These are phyloP conservation scores for Crocodylus rhombifer DNA, from an alignment of 2,797 vertebrate species.

Conservation along the genomic window DNA sequence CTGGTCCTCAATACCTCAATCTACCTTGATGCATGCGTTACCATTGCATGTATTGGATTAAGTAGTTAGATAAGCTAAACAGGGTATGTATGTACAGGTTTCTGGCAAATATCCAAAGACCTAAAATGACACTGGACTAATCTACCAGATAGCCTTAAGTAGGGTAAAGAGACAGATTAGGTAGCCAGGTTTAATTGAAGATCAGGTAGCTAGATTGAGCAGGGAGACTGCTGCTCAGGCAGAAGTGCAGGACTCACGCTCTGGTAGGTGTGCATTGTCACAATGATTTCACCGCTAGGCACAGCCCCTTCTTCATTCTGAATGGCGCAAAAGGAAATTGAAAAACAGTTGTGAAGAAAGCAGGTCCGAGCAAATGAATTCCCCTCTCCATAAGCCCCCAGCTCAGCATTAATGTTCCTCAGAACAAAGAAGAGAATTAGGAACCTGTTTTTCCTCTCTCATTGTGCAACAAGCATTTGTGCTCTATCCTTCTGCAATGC, in stretches of 20 bases:
- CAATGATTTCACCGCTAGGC: conserved; percentile 67
- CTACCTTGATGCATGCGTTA: too few species aligned
- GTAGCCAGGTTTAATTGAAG: neutral
- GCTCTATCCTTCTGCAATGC: neutral
- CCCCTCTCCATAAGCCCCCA: neutral
- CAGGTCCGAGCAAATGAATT: neutral
- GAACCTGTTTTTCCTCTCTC: neutral
- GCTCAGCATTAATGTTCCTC: neutral
- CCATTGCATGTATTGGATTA: too few species aligned
- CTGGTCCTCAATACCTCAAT: too few species aligned
- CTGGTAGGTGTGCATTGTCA: conserved; percentile 70
- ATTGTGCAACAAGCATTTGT: neutral
- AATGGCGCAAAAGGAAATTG: conserved; percentile 39
- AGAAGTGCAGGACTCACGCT: conserved; percentile 49
- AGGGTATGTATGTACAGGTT: too few species aligned
- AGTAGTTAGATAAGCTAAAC: too few species aligned
- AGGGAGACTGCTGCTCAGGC: neutral
- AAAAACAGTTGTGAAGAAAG: neutral
- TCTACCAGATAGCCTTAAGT: neutral
- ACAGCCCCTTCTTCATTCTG: conserved; percentile 37
- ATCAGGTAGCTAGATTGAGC: neutral
- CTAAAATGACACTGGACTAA: too few species aligned
- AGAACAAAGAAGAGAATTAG: neutral
- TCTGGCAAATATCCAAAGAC: too few species aligned
- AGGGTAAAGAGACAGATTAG: neutral